phyloP scores from a whole-genome alignment of 2,113 vertebrate species.

The Nanger granti region DNA sequence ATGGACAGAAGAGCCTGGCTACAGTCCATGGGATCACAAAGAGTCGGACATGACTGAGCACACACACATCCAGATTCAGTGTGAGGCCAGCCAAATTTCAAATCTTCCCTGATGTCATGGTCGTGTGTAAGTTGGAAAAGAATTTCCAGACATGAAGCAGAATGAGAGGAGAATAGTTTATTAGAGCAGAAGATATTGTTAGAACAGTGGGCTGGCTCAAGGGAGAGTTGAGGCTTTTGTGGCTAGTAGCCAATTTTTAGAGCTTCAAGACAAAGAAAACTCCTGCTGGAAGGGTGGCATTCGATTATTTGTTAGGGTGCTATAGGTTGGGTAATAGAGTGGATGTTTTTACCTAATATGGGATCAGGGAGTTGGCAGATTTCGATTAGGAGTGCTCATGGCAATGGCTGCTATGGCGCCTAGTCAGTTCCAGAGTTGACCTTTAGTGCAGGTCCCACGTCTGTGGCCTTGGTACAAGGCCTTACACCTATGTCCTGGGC shows the following conservation, averaged over 20 bases:
- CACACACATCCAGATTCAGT: neutral
- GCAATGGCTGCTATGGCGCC: rapidly evolving
- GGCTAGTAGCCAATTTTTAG: neutral
- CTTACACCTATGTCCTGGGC: neutral
- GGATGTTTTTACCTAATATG: neutral
- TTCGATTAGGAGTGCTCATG: neutral
- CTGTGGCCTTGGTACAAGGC: neutral
- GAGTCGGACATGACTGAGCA: neutral
- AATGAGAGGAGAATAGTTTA: neutral
- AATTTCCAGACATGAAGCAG: neutral
- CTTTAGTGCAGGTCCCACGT: rapidly evolving
- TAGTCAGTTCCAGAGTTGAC: neutral
- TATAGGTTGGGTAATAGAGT: neutral
- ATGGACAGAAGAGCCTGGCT: neutral
- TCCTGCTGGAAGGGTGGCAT: neutral
- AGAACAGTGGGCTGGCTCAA: neutral
- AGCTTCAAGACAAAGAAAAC: neutral
- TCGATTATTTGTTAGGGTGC: neutral
- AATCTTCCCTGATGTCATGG: neutral
- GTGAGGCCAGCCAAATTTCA: neutral
- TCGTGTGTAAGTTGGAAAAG: neutral
- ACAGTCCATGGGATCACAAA: neutral
- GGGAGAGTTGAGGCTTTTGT: neutral
- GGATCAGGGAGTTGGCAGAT: neutral
- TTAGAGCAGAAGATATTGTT: neutral